phyloP scores from a whole-genome alignment of 2,797 vertebrate species.

The Sebastes melanostomus region DNA sequence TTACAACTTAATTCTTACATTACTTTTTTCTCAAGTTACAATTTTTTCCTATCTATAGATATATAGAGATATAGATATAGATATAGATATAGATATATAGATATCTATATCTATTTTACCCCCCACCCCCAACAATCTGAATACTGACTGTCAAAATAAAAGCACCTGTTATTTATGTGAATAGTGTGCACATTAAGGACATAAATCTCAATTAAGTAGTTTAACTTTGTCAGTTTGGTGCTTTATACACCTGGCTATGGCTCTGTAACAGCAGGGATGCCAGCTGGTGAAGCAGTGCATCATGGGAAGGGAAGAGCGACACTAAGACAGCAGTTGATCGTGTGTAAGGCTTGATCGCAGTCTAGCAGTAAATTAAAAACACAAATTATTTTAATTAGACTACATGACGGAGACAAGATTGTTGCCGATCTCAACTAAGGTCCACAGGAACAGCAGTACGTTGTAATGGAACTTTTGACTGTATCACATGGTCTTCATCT shows the following conservation, averaged over 20 bases:
- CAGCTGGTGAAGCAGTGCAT: too few species aligned
- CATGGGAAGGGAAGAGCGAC: too few species aligned
- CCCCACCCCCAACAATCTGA: not conserved
- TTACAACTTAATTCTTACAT: not conserved
- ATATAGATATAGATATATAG: fast-evolving
- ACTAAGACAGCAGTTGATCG: too few species aligned
- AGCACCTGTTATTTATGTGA: not conserved
- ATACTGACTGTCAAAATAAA: not conserved
- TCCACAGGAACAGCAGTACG: too few species aligned
- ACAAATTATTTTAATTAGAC: not conserved
- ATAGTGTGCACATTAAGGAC: too few species aligned
- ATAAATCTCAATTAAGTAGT: not conserved
- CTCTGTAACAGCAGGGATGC: too few species aligned
- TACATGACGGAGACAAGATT: too few species aligned
- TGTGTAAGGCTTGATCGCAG: not conserved
- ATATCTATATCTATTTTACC: too few species aligned
- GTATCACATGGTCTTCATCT: too few species aligned
- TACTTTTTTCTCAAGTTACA: not conserved
- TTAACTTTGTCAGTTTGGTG: not conserved
- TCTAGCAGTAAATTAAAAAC: not conserved
- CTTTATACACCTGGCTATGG: too few species aligned
- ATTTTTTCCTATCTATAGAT: not conserved
- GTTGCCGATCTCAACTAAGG: too few species aligned
- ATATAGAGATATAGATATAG: fast-evolving
- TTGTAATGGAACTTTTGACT: too few species aligned